Base-by-base conservation (phyloP, 2,888 invertebrate genomes). In the Oscheius sp. region DNA sequence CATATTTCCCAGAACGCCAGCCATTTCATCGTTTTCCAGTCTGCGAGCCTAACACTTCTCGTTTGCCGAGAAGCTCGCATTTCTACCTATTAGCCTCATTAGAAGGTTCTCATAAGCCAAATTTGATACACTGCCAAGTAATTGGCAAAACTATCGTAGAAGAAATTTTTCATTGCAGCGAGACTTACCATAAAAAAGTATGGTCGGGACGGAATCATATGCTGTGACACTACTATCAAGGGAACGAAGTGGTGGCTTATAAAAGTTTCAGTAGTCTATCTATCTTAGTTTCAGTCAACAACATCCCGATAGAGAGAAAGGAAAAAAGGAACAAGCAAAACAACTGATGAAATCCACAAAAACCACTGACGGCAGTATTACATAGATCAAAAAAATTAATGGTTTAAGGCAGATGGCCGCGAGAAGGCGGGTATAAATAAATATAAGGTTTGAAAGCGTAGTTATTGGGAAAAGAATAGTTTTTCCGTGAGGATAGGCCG, bases 1-100 rank as follows among this genome's bases (percentile, higher is more conserved):
- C 67, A 77, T 77, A 54, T 68, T 69, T 62, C 70, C 70, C 61
- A 77, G 56, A 54, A 71, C 72, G 57, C 66, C 71, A 41, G 59
- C 38, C 59, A 59, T 59, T 22, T 59, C 44, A 44, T n/a, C 59
- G 44, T 59, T 64, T 68, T 74, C 62, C 41, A 44, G 50, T n/a
- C n/a, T n/a, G n/a, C n/a, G n/a, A n/a, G n/a, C n/a, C n/a, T n/a
- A n/a, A n/a, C n/a, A n/a, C 17, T 44, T 59, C 59, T 59, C 44
- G n/a, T 12, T 44, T 41, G 44, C n/a, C 59, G 6, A 26, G 8
- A 5, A 8, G 59, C 44, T 59, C 59, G 28, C 28, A 47, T 62
- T 62, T 62, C 62, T 45, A 33, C 14, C 62, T 9, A 73, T 71
- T 67, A 68, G 74, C 24, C 67, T 74, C 74, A 71, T 71, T 70